Evolutionary conservation across 2,113 vertebrate species (phyloP), one percentile per base, ranked within the genome.

Genomic region (Brienomyrus longianalis): DNA sequence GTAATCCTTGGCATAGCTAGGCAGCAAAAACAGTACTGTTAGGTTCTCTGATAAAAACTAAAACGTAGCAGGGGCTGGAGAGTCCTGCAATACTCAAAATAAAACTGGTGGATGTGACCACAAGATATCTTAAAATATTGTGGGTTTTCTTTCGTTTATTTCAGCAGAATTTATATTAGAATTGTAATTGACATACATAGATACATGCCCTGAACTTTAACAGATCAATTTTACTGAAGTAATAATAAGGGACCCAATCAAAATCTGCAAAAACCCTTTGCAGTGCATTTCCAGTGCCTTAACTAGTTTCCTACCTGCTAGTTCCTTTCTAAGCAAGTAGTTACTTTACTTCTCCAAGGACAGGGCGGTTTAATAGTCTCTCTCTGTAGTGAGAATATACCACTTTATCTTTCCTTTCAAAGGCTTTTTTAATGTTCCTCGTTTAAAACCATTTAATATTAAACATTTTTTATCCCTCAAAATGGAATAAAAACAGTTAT

Each of bases 361-460:
- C 23, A 13, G 3, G 51, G 56, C 39, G 19, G 3, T 10, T 47
- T 27, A 89, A 86, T 62, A 77, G 56, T 86, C 59, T 77, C 21
- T 17, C 21, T 45, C 48, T 47, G 51, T 84, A 84, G 39, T 51
- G 10, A 83, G 52, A 27, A 48, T 43, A 83, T 21, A 86, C 23
- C 50, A 5, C 59, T 90, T 89, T 85, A 74, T 85, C 50, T 70
- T 27, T 19, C 31, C 51, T 59, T 74, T 91, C 87, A 83, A 80
- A 88, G 11, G 56, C 31, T 86, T 17, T 35, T 51, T 89, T 52
- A 89, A 77, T 86, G 83, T 91, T 77, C 88, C 83, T 89, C 83
- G 47, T 86, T 87, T 90, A 56, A 88, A 74, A 54, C 54, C 80
- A 90, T 89, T 88, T 86, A 66, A 89, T 52, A 90, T 89, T 88